A percentile compares a stretch with the other conserved stretches of the same genome.
Evolutionary conservation across 2,888 invertebrate genomes (phyloP).

Genomic region (Ochlodes sylvanus): DNA sequence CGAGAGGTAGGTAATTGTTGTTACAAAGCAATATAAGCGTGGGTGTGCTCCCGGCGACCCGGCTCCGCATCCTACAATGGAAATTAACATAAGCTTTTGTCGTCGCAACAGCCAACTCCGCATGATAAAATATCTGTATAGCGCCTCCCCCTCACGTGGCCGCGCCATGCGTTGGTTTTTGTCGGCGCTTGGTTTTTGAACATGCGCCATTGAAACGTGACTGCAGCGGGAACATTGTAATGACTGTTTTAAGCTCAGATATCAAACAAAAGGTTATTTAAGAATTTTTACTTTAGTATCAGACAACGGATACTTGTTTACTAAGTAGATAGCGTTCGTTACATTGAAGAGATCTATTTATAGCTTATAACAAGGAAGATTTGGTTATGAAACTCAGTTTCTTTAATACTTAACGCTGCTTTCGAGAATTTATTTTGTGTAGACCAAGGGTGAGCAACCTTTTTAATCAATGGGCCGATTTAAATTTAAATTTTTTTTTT

Average conservation of each 20-base stretch:
- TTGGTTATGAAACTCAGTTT: too few species aligned
- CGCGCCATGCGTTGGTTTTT: constrained; percentile 55
- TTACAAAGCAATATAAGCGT: background rate
- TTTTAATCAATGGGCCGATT: too few species aligned
- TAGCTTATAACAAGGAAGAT: too few species aligned
- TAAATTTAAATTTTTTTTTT: too few species aligned
- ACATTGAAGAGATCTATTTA: too few species aligned
- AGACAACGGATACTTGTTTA: background rate
- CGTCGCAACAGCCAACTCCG: constrained; percentile 26
- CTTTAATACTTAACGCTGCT: too few species aligned
- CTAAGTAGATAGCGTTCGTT: background rate
- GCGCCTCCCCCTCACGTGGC: constrained; percentile 51
- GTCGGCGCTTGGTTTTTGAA: constrained; percentile 55
- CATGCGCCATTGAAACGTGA: constrained; percentile 57
- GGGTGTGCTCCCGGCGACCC: background rate
- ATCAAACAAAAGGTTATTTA: too few species aligned
- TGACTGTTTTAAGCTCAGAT: background rate
- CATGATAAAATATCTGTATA: constrained; percentile 32
- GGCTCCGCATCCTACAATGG: background rate
- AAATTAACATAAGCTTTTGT: constrained; percentile 17
- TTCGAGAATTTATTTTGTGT: too few species aligned
- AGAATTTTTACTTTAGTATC: constrained; percentile 3
- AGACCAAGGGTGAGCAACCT: too few species aligned
- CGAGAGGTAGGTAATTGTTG: too few species aligned
- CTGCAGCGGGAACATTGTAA: constrained; percentile 41